A percentile compares a stretch with the other conserved stretches of the same genome.
Evolutionary conservation across 2,797 vertebrate genomes (phyloP).

Genomic region (Huso huso): DNA sequence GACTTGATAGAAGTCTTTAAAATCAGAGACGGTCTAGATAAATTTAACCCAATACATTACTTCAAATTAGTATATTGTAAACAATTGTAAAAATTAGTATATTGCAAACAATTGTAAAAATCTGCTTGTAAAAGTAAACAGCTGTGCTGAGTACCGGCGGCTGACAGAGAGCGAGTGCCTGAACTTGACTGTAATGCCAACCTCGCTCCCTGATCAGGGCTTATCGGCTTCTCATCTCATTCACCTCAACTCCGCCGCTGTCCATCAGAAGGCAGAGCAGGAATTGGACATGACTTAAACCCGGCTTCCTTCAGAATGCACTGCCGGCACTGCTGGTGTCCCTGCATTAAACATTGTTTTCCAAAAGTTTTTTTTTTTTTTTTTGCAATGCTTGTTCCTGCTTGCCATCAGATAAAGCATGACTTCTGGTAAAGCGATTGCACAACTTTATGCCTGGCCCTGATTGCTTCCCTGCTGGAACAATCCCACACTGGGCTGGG

Average conservation of each 20-base stretch:
- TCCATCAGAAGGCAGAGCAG: no score
- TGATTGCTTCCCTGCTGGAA: slow-evolving; percentile 20
- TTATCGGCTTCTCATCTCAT: slow-evolving; percentile 25
- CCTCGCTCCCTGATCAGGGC: slow-evolving; percentile 13
- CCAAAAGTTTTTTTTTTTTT: not conserved
- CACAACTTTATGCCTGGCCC: not conserved
- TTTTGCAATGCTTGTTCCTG: not conserved
- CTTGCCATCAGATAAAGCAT: not conserved
- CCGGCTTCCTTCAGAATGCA: no score
- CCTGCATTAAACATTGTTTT: slow-evolving; percentile 22
- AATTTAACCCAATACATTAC: no score
- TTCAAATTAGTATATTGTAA: slow-evolving; percentile 35
- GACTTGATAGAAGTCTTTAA: no score
- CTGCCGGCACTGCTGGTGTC: no score
- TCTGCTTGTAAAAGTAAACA: slow-evolving; percentile 48
- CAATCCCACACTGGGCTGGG: slow-evolving; percentile 37
- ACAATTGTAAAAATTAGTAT: slow-evolving; percentile 45
- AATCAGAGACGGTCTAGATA: no score
- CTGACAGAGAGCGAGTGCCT: slow-evolving; percentile 14
- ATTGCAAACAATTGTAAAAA: slow-evolving; percentile 41
- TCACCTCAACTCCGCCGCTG: slow-evolving; percentile 7
- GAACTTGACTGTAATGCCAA: slow-evolving; percentile 17
- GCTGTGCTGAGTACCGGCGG: slow-evolving; percentile 26
- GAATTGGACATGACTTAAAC: no score
- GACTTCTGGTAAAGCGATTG: not conserved